Conservation (phyloP, 1,140 invertebrate species). For the Zelostemma sp. region DNA sequence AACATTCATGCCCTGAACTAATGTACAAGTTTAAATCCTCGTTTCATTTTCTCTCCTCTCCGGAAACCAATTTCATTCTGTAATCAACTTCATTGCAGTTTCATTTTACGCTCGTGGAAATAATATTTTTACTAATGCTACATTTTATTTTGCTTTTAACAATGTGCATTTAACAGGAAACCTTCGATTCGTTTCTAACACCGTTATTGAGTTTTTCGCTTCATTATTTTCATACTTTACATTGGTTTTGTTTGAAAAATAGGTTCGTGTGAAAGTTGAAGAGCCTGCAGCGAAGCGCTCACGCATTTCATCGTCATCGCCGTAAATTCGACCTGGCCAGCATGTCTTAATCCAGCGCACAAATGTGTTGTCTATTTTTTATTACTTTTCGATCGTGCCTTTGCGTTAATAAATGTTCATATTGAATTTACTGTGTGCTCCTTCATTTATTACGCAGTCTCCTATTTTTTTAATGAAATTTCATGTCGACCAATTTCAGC, state of each 20-base stretch:
- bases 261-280: constrained; percentile 24
- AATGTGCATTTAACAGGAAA: not conserved
- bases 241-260: constrained; percentile 25
- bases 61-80: no score
- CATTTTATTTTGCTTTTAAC: not conserved
- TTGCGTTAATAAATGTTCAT: not conserved
- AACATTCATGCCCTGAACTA: no score
- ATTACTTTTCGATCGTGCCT: not conserved
- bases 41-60: no score
- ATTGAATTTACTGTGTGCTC: no score
- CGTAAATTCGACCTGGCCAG: constrained; percentile 23
- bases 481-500: no score
- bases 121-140: no score
- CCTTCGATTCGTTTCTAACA: constrained; percentile 5
- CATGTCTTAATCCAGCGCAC: constrained; percentile 19
- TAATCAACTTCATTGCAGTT: no score
- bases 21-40: no score
- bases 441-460: no score
- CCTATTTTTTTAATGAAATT: no score
- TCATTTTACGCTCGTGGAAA: no score
- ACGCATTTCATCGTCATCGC: constrained; percentile 20
- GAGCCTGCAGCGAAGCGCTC: constrained; percentile 17
- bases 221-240: not conserved
- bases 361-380: constrained; percentile 12
- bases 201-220: not conserved